phyloP scores from a whole-genome alignment of 1,140 invertebrate genomes.

The Babylonia areolata region DNA sequence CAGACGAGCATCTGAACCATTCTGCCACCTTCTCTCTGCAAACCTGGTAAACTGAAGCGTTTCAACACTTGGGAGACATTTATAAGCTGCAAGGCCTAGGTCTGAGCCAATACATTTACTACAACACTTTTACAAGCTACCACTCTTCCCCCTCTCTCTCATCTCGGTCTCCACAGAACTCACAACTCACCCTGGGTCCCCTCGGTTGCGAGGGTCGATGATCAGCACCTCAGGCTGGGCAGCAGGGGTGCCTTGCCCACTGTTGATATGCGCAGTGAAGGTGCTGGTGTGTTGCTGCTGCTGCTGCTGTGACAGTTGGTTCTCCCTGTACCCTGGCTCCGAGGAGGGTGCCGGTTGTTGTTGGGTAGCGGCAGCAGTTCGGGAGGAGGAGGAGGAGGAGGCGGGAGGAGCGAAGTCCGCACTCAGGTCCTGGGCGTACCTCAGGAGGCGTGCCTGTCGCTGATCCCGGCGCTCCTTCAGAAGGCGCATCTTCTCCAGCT shows the following conservation, averaged over 20 bases:
- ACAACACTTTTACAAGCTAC: too few relatives aligned
- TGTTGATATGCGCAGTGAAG: neutral
- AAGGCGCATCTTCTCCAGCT: conserved; percentile 49
- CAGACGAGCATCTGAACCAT: too few relatives aligned
- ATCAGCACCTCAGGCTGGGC: conserved; percentile 42
- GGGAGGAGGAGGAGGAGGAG: neutral
- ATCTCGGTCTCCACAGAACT: too few relatives aligned
- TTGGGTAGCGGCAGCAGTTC: too few relatives aligned
- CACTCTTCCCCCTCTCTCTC: too few relatives aligned
- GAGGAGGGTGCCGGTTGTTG: neutral
- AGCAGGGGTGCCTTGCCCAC: neutral
- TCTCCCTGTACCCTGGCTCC: neutral
- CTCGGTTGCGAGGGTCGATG: conserved; percentile 66
- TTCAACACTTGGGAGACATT: too few relatives aligned
- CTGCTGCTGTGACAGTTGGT: conserved; percentile 5
- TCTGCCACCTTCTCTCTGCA: too few relatives aligned
- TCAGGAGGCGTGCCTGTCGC: conserved; percentile 79
- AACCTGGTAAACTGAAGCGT: too few relatives aligned
- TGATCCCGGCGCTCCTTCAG: conserved; percentile 53
- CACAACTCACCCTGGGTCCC: conserved; percentile 31
- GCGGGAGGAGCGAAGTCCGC: conserved; percentile 1
- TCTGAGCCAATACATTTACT: too few relatives aligned
- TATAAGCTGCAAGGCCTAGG: too few relatives aligned
- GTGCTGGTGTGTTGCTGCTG: neutral
- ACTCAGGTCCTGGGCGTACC: conserved; percentile 82